phyloP scores from a whole-genome alignment of 2,113 vertebrate species.

The Nycticebus coucang region DNA sequence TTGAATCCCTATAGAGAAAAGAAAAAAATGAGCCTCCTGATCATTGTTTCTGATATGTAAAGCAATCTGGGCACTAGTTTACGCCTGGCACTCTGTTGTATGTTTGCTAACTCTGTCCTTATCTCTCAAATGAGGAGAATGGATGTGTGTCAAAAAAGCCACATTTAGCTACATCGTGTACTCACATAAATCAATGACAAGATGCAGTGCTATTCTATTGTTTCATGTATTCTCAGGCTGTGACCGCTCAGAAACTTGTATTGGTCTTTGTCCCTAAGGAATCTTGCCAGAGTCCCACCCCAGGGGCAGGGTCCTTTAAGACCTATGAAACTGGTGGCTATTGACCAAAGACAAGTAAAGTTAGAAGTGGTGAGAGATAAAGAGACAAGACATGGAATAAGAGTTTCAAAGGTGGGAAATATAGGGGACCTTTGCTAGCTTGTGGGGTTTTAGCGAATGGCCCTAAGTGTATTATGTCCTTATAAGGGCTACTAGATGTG shows the following conservation, averaged over 20 bases:
- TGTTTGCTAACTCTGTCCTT: neutral
- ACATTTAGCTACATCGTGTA: neutral
- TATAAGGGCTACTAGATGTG: neutral
- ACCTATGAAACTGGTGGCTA: too few relatives aligned
- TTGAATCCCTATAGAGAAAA: neutral
- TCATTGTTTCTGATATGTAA: fast-evolving
- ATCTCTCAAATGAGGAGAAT: neutral
- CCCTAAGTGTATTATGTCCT: too few relatives aligned
- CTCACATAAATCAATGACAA: neutral
- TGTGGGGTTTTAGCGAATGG: too few relatives aligned
- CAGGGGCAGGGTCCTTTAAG: too few relatives aligned
- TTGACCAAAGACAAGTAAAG: too few relatives aligned
- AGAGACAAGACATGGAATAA: too few relatives aligned
- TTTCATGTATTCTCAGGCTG: neutral
- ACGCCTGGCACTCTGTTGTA: neutral
- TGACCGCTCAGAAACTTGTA: neutral
- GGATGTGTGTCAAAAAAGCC: neutral
- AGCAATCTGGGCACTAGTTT: neutral
- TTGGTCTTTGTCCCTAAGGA: neutral
- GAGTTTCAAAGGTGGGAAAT: too few relatives aligned
- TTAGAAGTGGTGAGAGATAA: too few relatives aligned
- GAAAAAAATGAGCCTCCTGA: neutral
- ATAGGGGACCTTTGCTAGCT: too few relatives aligned
- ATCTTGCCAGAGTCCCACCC: neutral
- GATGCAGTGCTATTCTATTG: neutral